These are phyloP conservation scores for Oryzias melastigma DNA, from an alignment of 2,113 vertebrate genomes.

Conservation along the genomic window DNA sequence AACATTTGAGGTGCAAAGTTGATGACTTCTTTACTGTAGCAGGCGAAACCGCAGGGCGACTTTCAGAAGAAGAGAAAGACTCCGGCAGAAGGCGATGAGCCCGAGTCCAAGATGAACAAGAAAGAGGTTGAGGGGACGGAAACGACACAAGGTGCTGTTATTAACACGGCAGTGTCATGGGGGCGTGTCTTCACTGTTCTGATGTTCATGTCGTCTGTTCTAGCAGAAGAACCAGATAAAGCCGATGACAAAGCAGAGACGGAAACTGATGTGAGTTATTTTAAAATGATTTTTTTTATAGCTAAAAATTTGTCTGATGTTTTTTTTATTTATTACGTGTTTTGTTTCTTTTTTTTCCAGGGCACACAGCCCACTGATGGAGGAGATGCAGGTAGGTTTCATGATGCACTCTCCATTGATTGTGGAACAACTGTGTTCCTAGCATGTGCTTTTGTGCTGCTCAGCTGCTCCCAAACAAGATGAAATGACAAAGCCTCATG, in stretches of 20 bases:
- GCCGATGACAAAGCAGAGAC: constrained; percentile 47
- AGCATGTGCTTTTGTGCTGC: neutral
- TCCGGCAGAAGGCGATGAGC: constrained; percentile 56
- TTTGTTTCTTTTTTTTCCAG: constrained; percentile 29
- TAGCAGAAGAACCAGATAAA: constrained; percentile 41
- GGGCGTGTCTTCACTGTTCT: neutral
- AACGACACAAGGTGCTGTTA: constrained; percentile 37
- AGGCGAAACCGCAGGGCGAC: constrained; percentile 67
- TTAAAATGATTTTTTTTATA: neutral
- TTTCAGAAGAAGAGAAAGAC: constrained; percentile 77
- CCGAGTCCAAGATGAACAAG: constrained; percentile 74
- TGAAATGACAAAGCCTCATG: constrained; percentile 78
- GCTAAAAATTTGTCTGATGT: neutral
- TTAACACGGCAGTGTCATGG: accelerated
- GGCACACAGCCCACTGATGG: constrained; percentile 46
- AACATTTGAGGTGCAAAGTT: constrained; percentile 3
- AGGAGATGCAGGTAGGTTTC: constrained; percentile 48
- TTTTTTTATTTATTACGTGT: neutral
- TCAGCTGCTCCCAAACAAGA: constrained; percentile 67
- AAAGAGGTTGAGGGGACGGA: constrained; percentile 47
- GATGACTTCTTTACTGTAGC: constrained; percentile 44
- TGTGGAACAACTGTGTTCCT: neutral
- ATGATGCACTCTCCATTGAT: neutral
- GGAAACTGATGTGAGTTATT: constrained; percentile 44
- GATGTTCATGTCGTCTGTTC: neutral